These are phyloP conservation scores for Caenorhabditis wallacei DNA, from an alignment of 2,888 invertebrate species.

Conservation along the genomic window DNA sequence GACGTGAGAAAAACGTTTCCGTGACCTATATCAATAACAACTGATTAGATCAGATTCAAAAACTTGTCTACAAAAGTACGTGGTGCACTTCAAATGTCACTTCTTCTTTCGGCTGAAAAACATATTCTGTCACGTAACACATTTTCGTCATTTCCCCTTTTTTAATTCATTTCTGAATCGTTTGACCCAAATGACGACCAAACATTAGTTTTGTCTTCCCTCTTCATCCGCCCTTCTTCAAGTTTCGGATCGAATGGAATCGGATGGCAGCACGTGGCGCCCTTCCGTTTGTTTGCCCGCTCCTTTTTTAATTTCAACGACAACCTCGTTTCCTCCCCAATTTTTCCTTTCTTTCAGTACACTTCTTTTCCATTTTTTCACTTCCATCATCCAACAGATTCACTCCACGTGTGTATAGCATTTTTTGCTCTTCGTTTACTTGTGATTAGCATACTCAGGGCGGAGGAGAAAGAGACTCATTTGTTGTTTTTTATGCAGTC, in stretches of 20 bases:
- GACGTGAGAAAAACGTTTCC: neutral
- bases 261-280: slow-evolving; percentile 59
- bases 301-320: slow-evolving; percentile 59
- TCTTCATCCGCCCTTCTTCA: neutral
- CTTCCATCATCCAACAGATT: neutral
- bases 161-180: slow-evolving; percentile 21
- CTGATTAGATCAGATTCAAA: slow-evolving; percentile 7
- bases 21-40: slow-evolving; percentile 11
- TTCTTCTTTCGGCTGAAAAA: slow-evolving; percentile 7
- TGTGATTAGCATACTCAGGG: slow-evolving; percentile 52
- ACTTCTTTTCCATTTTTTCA: neutral
- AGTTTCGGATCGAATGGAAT: slow-evolving; percentile 40
- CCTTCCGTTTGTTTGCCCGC: slow-evolving; percentile 55
- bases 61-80: neutral
- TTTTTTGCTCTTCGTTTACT: slow-evolving; percentile 22
- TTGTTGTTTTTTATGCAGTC: slow-evolving; percentile 40
- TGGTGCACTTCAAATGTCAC: slow-evolving; percentile 4
- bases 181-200: slow-evolving; percentile 40
- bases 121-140: slow-evolving; percentile 25
- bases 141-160: slow-evolving; percentile 42
- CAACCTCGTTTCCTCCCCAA: too few relatives aligned
- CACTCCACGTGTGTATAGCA: slow-evolving; percentile 26
- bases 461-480: neutral
- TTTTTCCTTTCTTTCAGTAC: slow-evolving; percentile 14
- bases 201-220: slow-evolving; percentile 35